Evolutionary conservation across 2,797 vertebrate genomes (phyloP), one percentile per base, ranked within the genome.

Genomic region (Xiphophorus birchmanni): DNA sequence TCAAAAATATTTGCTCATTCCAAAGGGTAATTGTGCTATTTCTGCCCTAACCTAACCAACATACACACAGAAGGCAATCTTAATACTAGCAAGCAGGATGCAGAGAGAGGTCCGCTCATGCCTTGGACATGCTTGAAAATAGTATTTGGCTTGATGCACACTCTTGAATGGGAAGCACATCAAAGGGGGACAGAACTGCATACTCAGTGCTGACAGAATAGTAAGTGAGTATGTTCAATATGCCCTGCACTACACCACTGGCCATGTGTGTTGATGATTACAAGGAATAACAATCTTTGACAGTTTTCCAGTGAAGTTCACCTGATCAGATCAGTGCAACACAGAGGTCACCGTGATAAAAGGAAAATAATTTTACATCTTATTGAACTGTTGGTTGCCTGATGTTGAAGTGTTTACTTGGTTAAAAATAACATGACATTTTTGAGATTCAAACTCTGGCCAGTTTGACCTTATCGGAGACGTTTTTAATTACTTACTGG

Each of bases 161-260:
- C 12, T 67, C 40, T 42, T 77, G 76, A 77, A 77, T 77, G 76
- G 65, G 60, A 77, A 52, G 45, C 23, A 77, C 76, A 69, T 69
- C 60, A 65, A 67, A 77, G 76, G 45, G 60, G 11, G 37, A 50
- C 40, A 48, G 60, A 69, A 67, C 18, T 77, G 60, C 45, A 50
- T 11, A 52, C 45, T 77, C 45, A 69, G 45, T 29, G 60, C 76
- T 67, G 54, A 76, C 54, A 18, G 74, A n/a, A 50, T 48, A 77
- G 63, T 69, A 52, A 69, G 29, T 48, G 47, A 10, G 60, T 9
- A 17, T 21, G 23, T 67, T 35, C 21, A n/a, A 29, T 37, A 60
- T 60, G 58, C 21, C 60, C 12, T 50, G 18, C 75, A 47, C 60
- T 47, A 37, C n/a, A 65, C 58, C 60, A n/a, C 32, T 40, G 60